Conservation (phyloP, 2,888 invertebrate species). For the Drosophila nigricruria region DNA sequence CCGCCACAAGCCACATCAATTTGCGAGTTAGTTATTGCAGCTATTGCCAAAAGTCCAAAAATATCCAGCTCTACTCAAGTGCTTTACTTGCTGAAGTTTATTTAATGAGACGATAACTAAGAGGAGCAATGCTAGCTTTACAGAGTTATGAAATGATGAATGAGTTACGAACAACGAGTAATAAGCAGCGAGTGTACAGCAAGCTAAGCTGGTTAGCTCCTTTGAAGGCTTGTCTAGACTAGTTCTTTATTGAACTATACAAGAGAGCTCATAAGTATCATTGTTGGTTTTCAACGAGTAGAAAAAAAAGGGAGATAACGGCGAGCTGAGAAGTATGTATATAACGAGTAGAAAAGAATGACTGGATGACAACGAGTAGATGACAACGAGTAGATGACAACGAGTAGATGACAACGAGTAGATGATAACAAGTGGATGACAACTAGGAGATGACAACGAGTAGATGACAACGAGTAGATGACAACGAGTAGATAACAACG, state of each 20-base stretch:
- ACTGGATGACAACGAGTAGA: background rate
- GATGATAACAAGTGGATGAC: background rate
- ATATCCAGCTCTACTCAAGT: background rate
- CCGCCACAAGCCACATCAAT: constrained; percentile 9
- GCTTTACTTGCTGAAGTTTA: background rate
- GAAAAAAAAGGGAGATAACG: background rate
- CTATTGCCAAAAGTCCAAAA: background rate
- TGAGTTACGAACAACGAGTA: background rate
- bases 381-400: no score
- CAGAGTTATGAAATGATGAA: background rate
- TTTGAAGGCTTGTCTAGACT: background rate
- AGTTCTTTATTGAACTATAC: background rate
- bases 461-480: background rate
- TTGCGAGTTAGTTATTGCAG: background rate
- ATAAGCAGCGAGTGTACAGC: background rate
- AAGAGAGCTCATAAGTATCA: background rate
- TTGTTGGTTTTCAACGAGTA: no score
- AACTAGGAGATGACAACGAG: background rate
- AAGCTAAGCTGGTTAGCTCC: background rate
- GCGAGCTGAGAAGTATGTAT: background rate
- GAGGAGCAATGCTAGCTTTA: fast-evolving
- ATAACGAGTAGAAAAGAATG: background rate
- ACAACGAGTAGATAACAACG: background rate
- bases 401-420: background rate
- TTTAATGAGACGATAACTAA: background rate